Conservation (phyloP, 2,113 vertebrate genomes). For the Lycocorax pyrrhopterus region DNA sequence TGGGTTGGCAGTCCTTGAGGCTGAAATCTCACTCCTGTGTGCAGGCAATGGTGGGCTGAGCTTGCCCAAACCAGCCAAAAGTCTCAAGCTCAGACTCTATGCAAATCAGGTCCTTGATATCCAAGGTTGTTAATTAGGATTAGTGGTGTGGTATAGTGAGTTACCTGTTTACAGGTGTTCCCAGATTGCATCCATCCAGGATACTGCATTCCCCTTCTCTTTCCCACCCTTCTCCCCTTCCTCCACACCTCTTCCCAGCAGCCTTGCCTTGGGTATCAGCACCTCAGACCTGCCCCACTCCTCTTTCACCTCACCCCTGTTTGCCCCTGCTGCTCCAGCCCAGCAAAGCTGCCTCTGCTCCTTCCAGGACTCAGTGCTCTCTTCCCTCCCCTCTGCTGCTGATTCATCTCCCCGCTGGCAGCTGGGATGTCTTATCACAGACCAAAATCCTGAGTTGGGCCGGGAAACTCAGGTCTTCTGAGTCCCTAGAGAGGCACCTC, state of each 20-base stretch:
- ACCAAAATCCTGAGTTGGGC: neutral
- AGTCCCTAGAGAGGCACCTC: neutral
- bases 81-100: neutral
- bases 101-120: neutral
- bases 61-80: neutral
- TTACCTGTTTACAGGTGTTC: neutral
- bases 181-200: neutral
- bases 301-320: neutral
- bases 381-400: neutral
- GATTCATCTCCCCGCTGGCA: neutral
- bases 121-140: neutral
- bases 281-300: neutral
- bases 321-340: neutral
- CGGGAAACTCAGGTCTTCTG: neutral
- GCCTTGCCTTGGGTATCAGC: neutral
- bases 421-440: rapidly evolving
- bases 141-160: neutral
- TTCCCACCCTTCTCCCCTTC: neutral
- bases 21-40: neutral
- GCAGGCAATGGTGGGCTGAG: neutral
- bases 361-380: too few species aligned
- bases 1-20: neutral
- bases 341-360: neutral
- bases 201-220: neutral
- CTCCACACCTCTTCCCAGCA: neutral